Evolutionary conservation across 2,888 invertebrate species (phyloP).

Genomic region (Nemoura dubitans): DNA sequence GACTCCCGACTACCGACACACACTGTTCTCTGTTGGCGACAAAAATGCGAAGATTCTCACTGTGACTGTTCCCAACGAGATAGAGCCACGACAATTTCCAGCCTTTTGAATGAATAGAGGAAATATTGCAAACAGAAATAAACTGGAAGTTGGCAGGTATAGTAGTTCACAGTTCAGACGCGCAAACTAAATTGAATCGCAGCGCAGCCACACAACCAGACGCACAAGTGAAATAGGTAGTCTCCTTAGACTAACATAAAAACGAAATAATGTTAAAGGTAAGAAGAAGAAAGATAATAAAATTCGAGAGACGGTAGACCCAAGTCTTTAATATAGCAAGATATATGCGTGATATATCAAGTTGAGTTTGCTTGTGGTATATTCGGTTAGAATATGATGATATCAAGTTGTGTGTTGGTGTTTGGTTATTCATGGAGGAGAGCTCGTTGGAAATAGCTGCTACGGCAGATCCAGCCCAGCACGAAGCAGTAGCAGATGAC

Average conservation of each 20-base stretch:
- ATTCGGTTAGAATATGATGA: slow-evolving; percentile 37
- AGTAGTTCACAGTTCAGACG: too few relatives aligned
- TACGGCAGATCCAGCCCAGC: background rate
- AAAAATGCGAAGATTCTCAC: background rate
- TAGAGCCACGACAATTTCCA: background rate
- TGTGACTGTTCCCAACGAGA: background rate
- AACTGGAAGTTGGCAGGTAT: too few relatives aligned
- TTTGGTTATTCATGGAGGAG: slow-evolving; percentile 38
- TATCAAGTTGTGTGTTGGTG: slow-evolving; percentile 35
- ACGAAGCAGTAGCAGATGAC: slow-evolving; percentile 15
- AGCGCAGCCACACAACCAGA: background rate
- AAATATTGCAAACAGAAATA: too few relatives aligned
- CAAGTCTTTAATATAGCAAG: background rate
- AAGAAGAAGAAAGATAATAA: background rate
- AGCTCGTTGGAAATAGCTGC: background rate
- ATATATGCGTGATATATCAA: slow-evolving; percentile 19
- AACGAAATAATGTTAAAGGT: background rate
- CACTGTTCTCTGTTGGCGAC: background rate
- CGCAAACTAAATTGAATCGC: background rate
- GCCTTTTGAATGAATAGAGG: background rate
- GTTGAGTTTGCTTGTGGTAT: slow-evolving; percentile 36
- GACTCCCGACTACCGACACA: background rate
- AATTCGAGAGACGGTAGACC: background rate
- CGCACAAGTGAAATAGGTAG: background rate
- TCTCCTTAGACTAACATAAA: background rate